Evolutionary conservation across 2,797 vertebrate genomes (phyloP).

Genomic region (Cottoperca gobio): DNA sequence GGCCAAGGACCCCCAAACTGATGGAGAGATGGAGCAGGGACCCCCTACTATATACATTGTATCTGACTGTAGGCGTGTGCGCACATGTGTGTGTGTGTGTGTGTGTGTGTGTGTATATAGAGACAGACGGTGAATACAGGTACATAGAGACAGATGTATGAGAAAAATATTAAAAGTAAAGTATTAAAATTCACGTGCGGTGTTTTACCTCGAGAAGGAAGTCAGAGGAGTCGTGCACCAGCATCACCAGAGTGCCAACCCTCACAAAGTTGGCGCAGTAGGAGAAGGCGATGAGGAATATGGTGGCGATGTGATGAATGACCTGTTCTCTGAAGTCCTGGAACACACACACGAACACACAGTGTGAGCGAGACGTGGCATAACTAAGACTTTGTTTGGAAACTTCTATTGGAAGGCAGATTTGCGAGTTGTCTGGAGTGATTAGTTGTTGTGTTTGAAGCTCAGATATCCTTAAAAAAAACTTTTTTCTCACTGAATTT

Average conservation of each 20-base stretch:
- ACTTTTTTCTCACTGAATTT: neutral
- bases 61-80: too few relatives aligned
- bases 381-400: neutral
- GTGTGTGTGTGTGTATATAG: too few relatives aligned
- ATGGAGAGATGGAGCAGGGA: too few relatives aligned
- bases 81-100: too few relatives aligned
- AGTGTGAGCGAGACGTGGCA: conserved; percentile 5
- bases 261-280: conserved; percentile 89
- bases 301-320: conserved; percentile 88
- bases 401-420: too few relatives aligned
- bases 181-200: neutral
- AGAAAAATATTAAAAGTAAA: too few relatives aligned
- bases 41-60: too few relatives aligned
- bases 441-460: conserved; percentile 24
- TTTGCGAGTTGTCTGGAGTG: conserved; percentile 19
- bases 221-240: conserved; percentile 89
- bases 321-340: conserved; percentile 93
- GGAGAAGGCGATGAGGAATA: conserved; percentile 89
- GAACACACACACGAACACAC: conserved; percentile 30
- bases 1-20: too few relatives aligned
- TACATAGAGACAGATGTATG: too few relatives aligned
- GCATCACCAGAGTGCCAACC: conserved; percentile 88
- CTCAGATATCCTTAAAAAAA: too few relatives aligned
- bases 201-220: conserved; percentile 88
- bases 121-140: too few relatives aligned